These are phyloP conservation scores for Peromyscus polionotus DNA, from an alignment of 2,113 vertebrate species.

Conservation along the genomic window DNA sequence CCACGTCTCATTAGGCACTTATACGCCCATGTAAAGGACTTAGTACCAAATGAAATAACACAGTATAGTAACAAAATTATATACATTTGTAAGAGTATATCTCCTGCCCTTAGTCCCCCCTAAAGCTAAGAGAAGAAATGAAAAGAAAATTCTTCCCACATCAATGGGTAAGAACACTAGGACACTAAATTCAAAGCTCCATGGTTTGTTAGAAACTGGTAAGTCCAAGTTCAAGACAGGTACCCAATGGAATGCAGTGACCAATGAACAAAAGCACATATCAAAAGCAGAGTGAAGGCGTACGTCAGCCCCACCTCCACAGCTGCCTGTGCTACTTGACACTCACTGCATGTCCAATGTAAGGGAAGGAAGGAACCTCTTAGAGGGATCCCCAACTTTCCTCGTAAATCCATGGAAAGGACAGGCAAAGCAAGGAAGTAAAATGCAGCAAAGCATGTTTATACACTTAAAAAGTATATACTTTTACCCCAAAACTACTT, in stretches of 20 bases:
- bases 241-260: not conserved
- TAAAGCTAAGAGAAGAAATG: not conserved
- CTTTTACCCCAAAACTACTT: not conserved
- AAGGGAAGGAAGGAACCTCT: not conserved
- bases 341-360: not conserved
- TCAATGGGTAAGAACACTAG: not conserved
- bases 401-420: not conserved
- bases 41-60: constrained; percentile 59
- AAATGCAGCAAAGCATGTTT: constrained; percentile 22
- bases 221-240: not conserved
- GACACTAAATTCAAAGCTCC: not conserved
- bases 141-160: not conserved
- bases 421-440: not conserved
- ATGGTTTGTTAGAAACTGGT: not conserved
- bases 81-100: constrained; percentile 45
- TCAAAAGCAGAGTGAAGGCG: not conserved
- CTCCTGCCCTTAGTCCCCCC: not conserved
- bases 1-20: constrained; percentile 52
- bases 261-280: not conserved
- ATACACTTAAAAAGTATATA: constrained; percentile 4
- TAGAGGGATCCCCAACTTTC: not conserved
- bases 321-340: not conserved
- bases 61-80: constrained; percentile 42
- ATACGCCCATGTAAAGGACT: not conserved
- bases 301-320: not conserved